Evolutionary conservation across 2,888 invertebrate genomes (phyloP), one percentile per base, ranked within the genome.

Genomic region (Macaria notata): DNA sequence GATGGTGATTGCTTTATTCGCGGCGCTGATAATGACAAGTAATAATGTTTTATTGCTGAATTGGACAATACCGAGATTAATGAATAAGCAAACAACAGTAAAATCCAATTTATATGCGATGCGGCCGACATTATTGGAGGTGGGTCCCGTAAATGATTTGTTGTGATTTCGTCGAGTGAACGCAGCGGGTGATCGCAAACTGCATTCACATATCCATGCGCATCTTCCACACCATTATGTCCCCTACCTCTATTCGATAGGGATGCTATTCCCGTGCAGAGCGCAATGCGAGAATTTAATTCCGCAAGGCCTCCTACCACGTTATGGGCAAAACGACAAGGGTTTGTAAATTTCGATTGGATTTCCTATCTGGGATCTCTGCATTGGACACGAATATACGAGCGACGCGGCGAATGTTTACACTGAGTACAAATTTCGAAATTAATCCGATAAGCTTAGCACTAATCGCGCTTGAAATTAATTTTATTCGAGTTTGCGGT

Each of bases 291-390:
- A 77, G 81, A 79, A 84, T 89, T 87, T 79, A 86, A 89, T 88
- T 87, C 86, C 72, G 76, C 81, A 75, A 82, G 84, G 82, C 86
- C 88, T 85, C 90, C 89, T 87, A 84, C 88, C 82, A 88, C 81
- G 88, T 85, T 87, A 88, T 85, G 84, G 84, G 79, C 73, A 78
- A 79, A 82, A 79, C 86, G 85, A 90, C 89, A 88, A 88, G 89
- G 88, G 86, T 86, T 86, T 84, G 86, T 85, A 83, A 84, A 87
- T 88, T 86, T 84, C 84, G 86, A 88, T 88, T 87, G 87, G 83
- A 83, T 86, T 84, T 79, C 75, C 81, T 89, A 89, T 89, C 88
- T 85, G 57, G 49, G 80, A 82, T 78, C 88, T 88, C 80, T 86
- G 86, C 81, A 79, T 69, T 73, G 76, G 82, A 80, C 82, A 56